Conservation (phyloP, 2,113 vertebrate species). For the Dermatemys mawii region DNA sequence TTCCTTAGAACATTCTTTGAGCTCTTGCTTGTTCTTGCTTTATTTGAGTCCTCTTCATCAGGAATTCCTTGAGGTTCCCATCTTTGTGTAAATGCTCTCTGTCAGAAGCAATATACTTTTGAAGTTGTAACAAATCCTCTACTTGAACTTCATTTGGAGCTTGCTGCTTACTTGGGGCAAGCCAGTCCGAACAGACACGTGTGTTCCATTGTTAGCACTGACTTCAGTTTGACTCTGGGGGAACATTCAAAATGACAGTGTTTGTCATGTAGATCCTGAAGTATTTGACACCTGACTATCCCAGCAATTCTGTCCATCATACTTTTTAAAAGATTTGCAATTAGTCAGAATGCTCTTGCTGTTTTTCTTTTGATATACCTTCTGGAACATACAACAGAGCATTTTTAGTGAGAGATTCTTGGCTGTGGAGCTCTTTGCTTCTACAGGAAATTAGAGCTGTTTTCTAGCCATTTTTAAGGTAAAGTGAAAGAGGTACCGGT, state of each 20-base stretch:
- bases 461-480: background rate
- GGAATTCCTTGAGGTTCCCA: background rate
- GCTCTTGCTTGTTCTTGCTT: background rate
- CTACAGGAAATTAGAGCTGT: background rate
- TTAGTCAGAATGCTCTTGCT: background rate
- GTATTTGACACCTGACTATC: background rate
- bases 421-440: background rate
- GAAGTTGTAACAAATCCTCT: background rate
- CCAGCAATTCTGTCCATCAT: background rate
- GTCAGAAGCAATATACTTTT: background rate
- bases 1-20: background rate
- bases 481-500: background rate
- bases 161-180: background rate
- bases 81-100: background rate
- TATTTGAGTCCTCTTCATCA: background rate
- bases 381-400: fast-evolving
- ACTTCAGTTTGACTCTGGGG: background rate
- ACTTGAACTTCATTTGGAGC: background rate
- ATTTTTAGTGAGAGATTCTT: background rate
- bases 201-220: background rate
- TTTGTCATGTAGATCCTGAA: background rate
- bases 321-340: fast-evolving
- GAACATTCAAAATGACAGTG: background rate
- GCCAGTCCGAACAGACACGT: background rate
- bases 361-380: background rate